Evolutionary conservation across 2,113 vertebrate species (phyloP).

Genomic region (Scopus umbretta): DNA sequence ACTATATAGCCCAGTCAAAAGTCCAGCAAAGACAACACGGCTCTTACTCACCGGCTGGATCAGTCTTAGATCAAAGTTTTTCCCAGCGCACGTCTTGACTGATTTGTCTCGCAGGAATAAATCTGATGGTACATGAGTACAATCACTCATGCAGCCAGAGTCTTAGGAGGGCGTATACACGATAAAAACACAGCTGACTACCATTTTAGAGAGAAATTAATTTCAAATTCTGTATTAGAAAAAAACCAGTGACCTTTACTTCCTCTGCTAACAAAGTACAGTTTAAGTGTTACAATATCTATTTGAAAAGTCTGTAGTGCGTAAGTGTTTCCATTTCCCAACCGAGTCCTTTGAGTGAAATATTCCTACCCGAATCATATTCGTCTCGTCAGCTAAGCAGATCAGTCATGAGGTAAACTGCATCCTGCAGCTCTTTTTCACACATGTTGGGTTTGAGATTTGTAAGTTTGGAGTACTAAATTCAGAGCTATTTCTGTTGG

Average conservation of each 20-base stretch:
- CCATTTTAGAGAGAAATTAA: background rate
- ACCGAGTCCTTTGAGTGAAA: background rate
- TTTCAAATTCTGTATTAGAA: background rate
- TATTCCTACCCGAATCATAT: fast-evolving
- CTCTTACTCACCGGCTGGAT: background rate
- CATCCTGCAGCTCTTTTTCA: background rate
- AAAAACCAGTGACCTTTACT: background rate
- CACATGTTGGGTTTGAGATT: conserved; percentile 69
- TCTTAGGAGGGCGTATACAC: background rate
- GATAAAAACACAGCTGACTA: background rate
- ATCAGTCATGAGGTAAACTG: background rate
- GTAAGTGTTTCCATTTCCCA: background rate
- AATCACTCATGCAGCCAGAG: background rate
- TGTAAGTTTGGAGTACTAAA: conserved; percentile 83
- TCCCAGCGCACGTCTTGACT: background rate
- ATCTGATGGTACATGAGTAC: background rate
- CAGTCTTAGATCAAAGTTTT: background rate
- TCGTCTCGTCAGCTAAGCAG: background rate
- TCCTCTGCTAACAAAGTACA: background rate
- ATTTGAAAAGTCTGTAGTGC: background rate
- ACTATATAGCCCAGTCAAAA: background rate
- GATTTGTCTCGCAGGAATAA: background rate
- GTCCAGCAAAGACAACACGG: background rate
- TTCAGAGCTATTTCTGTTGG: conserved; percentile 70
- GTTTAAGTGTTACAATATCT: background rate